These are phyloP conservation scores for Holacanthus passer DNA, from an alignment of 2,113 vertebrate species.

Conservation along the genomic window DNA sequence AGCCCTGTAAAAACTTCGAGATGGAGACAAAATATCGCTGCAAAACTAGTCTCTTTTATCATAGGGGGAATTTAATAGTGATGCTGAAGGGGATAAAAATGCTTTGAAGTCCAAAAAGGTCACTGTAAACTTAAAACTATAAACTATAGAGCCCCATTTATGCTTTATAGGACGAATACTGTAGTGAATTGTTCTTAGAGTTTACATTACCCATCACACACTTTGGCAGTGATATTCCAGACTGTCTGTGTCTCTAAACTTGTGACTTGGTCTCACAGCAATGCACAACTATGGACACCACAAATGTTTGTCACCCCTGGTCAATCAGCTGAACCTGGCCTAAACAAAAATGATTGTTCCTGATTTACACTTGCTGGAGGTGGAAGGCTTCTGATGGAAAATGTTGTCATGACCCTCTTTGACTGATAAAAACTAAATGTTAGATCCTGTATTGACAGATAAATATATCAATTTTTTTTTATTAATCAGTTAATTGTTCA, in stretches of 20 bases:
- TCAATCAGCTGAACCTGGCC: neutral
- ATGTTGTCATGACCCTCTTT: too few relatives aligned
- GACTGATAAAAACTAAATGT: too few relatives aligned
- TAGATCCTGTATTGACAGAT: too few relatives aligned
- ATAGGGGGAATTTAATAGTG: constrained; percentile 7
- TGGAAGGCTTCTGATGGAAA: neutral
- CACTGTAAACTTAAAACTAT: constrained; percentile 5
- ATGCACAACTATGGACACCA: neutral
- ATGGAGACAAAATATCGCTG: constrained; percentile 8
- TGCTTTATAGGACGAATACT: constrained; percentile 5
- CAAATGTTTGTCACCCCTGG: neutral
- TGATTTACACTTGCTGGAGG: too few relatives aligned
- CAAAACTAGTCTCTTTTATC: neutral
- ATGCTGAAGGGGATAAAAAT: constrained; percentile 7
- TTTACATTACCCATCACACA: neutral
- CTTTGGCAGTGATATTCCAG: neutral
- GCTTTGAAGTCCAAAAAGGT: constrained; percentile 10
- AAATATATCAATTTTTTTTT: too few relatives aligned
- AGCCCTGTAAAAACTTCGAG: neutral
- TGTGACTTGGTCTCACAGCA: neutral
- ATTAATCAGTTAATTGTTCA: neutral
- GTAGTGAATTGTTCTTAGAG: neutral
- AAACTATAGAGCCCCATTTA: constrained; percentile 1
- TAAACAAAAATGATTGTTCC: too few relatives aligned
- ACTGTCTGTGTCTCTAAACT: neutral